phyloP scores from a whole-genome alignment of 2,113 vertebrate genomes.

The Phasianus colchicus region DNA sequence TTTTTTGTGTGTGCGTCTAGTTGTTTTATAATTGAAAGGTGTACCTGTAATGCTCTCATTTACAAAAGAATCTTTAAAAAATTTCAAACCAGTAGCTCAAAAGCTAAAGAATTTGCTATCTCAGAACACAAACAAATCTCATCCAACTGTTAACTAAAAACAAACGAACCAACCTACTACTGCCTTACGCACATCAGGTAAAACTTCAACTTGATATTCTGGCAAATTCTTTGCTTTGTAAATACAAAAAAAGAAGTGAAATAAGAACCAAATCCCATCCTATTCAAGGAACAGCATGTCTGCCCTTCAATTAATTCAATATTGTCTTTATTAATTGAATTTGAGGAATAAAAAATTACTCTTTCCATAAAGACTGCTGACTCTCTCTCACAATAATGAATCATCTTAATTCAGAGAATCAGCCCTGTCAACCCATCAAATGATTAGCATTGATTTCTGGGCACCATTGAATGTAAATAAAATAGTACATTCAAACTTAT shows the following conservation, averaged over 20 bases:
- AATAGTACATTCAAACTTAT: neutral
- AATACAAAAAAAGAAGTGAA: neutral
- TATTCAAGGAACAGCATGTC: neutral
- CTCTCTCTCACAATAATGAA: neutral
- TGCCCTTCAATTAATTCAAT: neutral
- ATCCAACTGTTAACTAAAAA: neutral
- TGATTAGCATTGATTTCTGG: conserved; percentile 13
- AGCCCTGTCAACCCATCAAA: neutral
- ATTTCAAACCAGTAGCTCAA: neutral
- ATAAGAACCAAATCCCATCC: neutral
- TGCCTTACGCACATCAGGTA: neutral
- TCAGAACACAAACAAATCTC: neutral
- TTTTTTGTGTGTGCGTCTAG: neutral
- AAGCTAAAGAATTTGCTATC: neutral
- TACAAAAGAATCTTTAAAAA: neutral
- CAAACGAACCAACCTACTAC: neutral
- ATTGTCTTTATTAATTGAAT: conserved; percentile 11
- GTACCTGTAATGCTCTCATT: neutral
- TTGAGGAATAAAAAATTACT: neutral
- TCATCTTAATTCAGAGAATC: neutral
- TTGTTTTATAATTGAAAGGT: neutral
- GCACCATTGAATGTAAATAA: neutral
- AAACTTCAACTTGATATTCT: neutral
- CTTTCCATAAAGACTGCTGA: conserved; percentile 2
- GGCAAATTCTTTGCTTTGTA: neutral